Percentiles rank a stretch among this genome's conserved stretches.
Evolutionary conservation across 2,888 invertebrate genomes (phyloP).

Genomic region (Synergus laeviventris): DNA sequence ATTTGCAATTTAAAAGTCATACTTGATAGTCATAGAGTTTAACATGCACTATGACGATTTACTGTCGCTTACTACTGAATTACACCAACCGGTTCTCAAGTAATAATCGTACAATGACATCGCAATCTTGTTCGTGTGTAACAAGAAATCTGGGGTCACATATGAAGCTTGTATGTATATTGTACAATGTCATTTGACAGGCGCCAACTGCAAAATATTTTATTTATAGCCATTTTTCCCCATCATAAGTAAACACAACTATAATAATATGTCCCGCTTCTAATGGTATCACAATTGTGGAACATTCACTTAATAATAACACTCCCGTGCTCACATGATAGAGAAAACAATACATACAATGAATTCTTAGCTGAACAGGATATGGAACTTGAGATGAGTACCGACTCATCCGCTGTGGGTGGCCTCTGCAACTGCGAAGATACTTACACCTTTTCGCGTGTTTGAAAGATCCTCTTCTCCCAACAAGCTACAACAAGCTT

Average conservation of each 20-base stretch:
- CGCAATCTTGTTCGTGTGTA: background rate
- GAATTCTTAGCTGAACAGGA: slow-evolving; percentile 67
- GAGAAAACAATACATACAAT: slow-evolving; percentile 62
- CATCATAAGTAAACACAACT: background rate
- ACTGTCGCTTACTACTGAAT: slow-evolving; percentile 55
- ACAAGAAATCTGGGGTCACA: background rate
- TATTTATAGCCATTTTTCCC: background rate
- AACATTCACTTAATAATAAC: slow-evolving; percentile 4
- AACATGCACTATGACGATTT: slow-evolving; percentile 45
- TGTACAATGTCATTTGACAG: background rate
- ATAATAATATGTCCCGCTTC: background rate
- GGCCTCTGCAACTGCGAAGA: slow-evolving; percentile 58
- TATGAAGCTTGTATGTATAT: background rate
- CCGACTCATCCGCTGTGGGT: slow-evolving; percentile 71
- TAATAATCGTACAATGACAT: slow-evolving; percentile 25
- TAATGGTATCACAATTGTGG: background rate
- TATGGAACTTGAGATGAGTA: slow-evolving; percentile 68
- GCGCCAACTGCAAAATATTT: background rate
- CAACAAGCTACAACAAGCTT: slow-evolving; percentile 37
- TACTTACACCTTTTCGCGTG: slow-evolving; percentile 34
- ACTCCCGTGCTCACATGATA: slow-evolving; percentile 5
- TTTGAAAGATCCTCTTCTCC: slow-evolving; percentile 26
- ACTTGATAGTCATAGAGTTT: background rate
- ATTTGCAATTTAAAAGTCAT: background rate
- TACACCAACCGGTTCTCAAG: slow-evolving; percentile 56